Evolutionary conservation across 2,797 vertebrate species (phyloP), one percentile per base, ranked within the genome.

Genomic region (Pitangus sulphuratus): DNA sequence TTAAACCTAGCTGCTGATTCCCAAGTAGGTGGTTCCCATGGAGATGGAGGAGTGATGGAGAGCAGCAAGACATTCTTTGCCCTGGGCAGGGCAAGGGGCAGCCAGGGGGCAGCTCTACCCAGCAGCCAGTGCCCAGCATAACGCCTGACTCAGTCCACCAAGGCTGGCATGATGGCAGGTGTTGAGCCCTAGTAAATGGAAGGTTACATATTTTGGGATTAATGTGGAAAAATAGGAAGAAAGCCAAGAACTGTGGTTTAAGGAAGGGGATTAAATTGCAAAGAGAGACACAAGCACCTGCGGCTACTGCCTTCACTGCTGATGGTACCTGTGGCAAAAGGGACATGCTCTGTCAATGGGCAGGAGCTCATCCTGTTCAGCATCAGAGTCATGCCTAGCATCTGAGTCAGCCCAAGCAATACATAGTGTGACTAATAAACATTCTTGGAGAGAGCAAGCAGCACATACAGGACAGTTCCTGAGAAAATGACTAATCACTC

Each of bases 401-500:
- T 54, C 40, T 80, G 70, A 91, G 72, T 89, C 1, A 12, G 57
- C 35, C 40, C 0, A 0, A 82, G 54, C 31, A 54, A 33, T 44
- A 77, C 80, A 48, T 48, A 72, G 47, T 3, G 3, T 44, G 62
- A 72, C 66, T 77, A 85, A 65, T 45, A 72, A 89, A 82, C 33
- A 58, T 42, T 35, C 37, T 78, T 3, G 0, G 60, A 54, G 51
- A 66, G 40, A 79, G 25, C 1, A 6, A 88, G 79, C 31, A 35
- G 51, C 31, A 70, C 6, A 79, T 12, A 22, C 47, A 53, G 56
- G 48, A n/a, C 75, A 70, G 40, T 93, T 94, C 92, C 81, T 77
- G 13, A 26, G 88, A 96, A 94, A 82, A 90, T 89, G 81, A 90
- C 85, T 91, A 79, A 93, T 78, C 37, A n/a, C 31, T 70, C 30